These are phyloP conservation scores for Ashinkailepas kermadecensis DNA, from an alignment of 2,888 invertebrate genomes.

Conservation along the genomic window DNA sequence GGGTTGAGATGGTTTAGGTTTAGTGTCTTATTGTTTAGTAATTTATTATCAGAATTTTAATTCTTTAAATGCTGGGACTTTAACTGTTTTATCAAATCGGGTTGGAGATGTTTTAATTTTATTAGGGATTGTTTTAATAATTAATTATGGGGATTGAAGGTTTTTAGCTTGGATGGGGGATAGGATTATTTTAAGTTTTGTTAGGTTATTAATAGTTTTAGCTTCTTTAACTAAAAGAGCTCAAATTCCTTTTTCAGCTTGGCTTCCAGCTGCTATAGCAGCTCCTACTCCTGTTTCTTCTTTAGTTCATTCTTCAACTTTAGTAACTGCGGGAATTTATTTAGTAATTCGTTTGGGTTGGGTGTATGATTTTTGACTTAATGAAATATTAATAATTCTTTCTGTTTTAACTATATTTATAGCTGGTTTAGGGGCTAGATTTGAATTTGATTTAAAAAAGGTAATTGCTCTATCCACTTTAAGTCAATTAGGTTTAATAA, in stretches of 20 bases:
- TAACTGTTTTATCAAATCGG: constrained; percentile 64
- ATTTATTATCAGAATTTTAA: constrained; percentile 62
- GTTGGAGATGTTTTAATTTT: constrained; percentile 62
- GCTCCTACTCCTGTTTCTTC: constrained; percentile 70
- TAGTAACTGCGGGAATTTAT: constrained; percentile 68
- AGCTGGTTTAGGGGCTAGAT: constrained; percentile 41
- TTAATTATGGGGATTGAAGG: constrained; percentile 51
- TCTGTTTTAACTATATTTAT: constrained; percentile 39
- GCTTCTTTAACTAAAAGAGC: constrained; percentile 67
- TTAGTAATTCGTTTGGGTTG: constrained; percentile 61
- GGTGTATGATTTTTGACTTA: constrained; percentile 44
- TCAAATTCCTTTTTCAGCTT: constrained; percentile 71
- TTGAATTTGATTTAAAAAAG: constrained; percentile 58
- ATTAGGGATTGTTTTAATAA: constrained; percentile 52
- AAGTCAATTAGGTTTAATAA: constrained; percentile 66
- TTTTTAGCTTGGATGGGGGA: constrained; percentile 50
- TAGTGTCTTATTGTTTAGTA: constrained; percentile 62
- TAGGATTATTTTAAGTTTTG: constrained; percentile 44
- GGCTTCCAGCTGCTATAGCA: constrained; percentile 65
- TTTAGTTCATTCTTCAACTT: constrained; percentile 67
- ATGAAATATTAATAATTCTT: constrained; percentile 50
- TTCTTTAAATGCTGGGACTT: constrained; percentile 61
- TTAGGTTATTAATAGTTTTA: constrained; percentile 44
- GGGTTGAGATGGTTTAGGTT: constrained; percentile 64
- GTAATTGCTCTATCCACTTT: constrained; percentile 69